Base-by-base conservation (phyloP, 2,888 invertebrate species). In the Pristionchus entomophagus region DNA sequence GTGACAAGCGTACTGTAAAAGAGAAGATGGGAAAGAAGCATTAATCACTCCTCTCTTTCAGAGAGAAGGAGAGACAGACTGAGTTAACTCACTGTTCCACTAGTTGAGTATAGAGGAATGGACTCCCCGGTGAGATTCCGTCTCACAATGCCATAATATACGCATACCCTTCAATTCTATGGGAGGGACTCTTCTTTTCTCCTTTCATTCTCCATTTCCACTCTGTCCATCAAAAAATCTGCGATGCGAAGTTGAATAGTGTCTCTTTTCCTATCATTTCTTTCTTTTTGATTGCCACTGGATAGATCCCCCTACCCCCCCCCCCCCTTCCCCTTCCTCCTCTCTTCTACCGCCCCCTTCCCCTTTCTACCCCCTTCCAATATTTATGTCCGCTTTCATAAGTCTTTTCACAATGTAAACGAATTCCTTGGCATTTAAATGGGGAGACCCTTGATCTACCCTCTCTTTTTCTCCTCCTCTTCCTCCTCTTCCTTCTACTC, bases 321-420 rank as follows among this genome's bases (percentile, higher is more conserved):
- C 51, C 26, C n/a, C 29, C 56, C 29, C 80, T 51, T 78, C 29
- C 51, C 80, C 51, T 41, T 80, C 22, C 26, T n/a, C 19, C 65
- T 65, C 35, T 65, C 65, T 35, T 65, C 65, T 32, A 10, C 49
- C 17, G 19, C 51, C 41, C 51, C 26, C n/a, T 49, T 38, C 29
- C 80, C 22, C 56, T 12, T 65, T 65, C 65, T 6, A 19, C 10
- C 35, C 29, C 32, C 19, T 65, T 49, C 41, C 51, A 45, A 78
- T 49, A 78, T 51, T 49, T 78, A 49, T 49, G 78, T 78, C 78
- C 78, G 2, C 38, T 49, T 77, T 49, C 45, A 78, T 78, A 78
- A 51, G 69, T 69, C 69, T 69, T 69, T 69, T 69, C 69, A 69
- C 69, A 69, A 69, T 69, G 69, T 69, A 69, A 69, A 69, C 69